Evolutionary conservation across 2,797 vertebrate species (phyloP).

Genomic region (Sciurus carolinensis): DNA sequence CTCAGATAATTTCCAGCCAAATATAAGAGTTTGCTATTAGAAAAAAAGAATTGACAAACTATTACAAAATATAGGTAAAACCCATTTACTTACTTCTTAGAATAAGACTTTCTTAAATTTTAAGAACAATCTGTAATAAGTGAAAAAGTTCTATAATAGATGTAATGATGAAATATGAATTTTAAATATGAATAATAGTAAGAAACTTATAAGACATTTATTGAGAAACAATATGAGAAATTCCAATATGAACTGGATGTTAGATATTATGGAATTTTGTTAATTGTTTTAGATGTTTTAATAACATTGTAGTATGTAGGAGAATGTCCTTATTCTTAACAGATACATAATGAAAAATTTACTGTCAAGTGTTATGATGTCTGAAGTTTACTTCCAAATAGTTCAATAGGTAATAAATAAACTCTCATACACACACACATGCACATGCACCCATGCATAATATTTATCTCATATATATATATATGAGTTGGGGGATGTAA

Average conservation of each 20-base stretch:
- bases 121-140: conserved; percentile 15
- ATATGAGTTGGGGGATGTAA: background rate
- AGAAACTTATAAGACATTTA: background rate
- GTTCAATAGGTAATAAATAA: background rate
- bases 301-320: background rate
- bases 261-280: background rate
- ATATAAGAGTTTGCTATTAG: conserved; percentile 14
- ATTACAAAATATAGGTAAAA: background rate
- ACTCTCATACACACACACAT: background rate
- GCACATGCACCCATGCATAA: background rate
- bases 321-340: background rate
- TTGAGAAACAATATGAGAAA: background rate
- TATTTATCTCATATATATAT: background rate
- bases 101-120: background rate
- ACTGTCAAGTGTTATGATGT: background rate
- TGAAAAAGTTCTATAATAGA: background rate
- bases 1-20: background rate
- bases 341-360: background rate
- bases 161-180: background rate
- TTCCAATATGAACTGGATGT: conserved; percentile 10
- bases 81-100: background rate
- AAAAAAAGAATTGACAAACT: background rate
- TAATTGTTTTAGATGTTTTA: background rate
- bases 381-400: conserved; percentile 44
- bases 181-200: background rate